Base-by-base conservation (phyloP, 2,797 vertebrate species). In the Acipenser transmontanus region DNA sequence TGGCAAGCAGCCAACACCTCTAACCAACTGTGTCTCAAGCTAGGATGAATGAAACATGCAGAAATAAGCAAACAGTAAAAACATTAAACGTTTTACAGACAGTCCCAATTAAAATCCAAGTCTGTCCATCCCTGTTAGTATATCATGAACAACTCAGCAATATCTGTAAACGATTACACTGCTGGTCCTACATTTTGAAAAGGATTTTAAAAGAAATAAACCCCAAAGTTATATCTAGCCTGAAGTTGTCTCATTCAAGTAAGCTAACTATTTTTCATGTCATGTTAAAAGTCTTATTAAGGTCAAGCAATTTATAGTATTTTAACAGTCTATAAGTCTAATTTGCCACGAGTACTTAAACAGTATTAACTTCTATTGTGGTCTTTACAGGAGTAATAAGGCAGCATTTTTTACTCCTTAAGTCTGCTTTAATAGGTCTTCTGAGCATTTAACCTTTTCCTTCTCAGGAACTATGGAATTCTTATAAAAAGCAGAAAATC, bases 1-100 rank as follows among this genome's bases (percentile, higher is more conserved):
- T 95, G 95, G 95, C 93, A 80, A 72, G 50, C 69, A 66, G 93
- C 94, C 94, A 94, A 87, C 80, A 88, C 87, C 87, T 86, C 89
- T 92, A 84, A 72, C 82, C 83, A 84, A 76, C 68, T 87, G 78
- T 80, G 77, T 68, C 86, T 76, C 68, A 50, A 78, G 72, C 65
- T 82, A 89, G 89, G 87, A 84, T 87, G 86, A 85, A 87, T 86
- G 85, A 87, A 90, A 81, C 78, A 75, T 78, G 78, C 82, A 85
- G 87, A 91, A 92, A 89, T 91, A 86, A 83, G 76, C 75, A 79
- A 79, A 83, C 84, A 81, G 79, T 82, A 74, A 79, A 68, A 85
- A 92, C 79, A 74, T 74, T 80, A 71, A 76, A 64, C 79, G 77
- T 88, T 82, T 85, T 77, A 69, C 85, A 77, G 82, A 89, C 86